Conservation (phyloP, 1,140 invertebrate genomes). For the Oncopodura yosiiana region DNA sequence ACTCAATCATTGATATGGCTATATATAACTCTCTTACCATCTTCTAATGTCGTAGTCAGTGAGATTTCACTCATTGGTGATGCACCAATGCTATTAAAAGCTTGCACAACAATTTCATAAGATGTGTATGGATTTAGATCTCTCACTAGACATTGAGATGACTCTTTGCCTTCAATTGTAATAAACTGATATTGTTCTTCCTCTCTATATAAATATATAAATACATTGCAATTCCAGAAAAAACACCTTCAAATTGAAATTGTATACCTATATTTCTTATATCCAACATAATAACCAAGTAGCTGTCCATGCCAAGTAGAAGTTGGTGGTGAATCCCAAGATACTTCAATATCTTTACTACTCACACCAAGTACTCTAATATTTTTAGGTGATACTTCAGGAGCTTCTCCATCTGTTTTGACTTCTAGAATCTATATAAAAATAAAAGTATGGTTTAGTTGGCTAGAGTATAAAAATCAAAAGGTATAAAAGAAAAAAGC, state of each 20-base stretch:
- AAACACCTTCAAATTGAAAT: neutral
- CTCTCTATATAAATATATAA: conserved; percentile 13
- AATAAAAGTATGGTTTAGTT: too few relatives aligned
- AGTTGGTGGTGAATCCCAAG: conserved; percentile 25
- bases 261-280: conserved; percentile 18
- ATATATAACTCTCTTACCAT: conserved; percentile 49
- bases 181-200: conserved; percentile 31
- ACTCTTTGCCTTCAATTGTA: conserved; percentile 27
- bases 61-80: conserved; percentile 64
- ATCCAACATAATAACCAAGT: conserved; percentile 33
- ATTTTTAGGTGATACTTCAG: conserved; percentile 24
- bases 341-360: conserved; percentile 26
- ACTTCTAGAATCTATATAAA: conserved; percentile 35
- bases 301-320: conserved; percentile 22
- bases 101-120: conserved; percentile 41
- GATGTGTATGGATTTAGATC: conserved; percentile 38
- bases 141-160: conserved; percentile 25
- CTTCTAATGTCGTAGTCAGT: conserved; percentile 63
- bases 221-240: neutral
- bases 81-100: conserved; percentile 42
- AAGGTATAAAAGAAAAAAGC: too few relatives aligned
- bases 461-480: too few relatives aligned
- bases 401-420: conserved; percentile 33
- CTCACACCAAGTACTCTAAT: conserved; percentile 24
- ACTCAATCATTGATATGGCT: neutral